Evolutionary conservation across 2,888 invertebrate genomes (phyloP).

Genomic region (Rotaria socialis): DNA sequence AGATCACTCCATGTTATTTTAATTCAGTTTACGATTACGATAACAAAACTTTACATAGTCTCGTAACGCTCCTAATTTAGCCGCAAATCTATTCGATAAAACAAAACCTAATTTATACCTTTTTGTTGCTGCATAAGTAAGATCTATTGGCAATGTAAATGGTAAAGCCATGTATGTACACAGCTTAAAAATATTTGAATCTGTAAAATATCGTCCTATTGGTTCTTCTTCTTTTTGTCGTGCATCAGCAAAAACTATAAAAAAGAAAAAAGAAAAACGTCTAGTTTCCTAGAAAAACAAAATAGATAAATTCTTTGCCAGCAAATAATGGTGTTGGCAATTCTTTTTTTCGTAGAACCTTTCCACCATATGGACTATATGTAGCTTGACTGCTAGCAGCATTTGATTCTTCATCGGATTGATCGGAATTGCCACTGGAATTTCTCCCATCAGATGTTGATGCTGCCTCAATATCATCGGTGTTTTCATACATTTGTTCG

Average conservation of each 20-base stretch:
- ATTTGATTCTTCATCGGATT: neutral
- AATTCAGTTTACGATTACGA: too few species aligned
- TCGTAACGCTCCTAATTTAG: too few species aligned
- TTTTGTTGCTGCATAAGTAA: constrained; percentile 1
- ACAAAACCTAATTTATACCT: neutral
- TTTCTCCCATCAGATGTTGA: neutral
- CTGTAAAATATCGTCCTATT: neutral
- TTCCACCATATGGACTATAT: constrained; percentile 7
- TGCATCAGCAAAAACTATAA: neutral
- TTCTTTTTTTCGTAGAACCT: neutral
- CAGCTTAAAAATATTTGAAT: neutral
- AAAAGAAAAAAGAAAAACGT: neutral
- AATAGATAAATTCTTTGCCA: neutral
- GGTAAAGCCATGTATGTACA: constrained; percentile 10
- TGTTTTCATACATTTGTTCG: neutral
- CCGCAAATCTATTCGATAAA: too few species aligned
- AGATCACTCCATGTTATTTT: neutral
- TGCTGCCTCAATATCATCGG: neutral
- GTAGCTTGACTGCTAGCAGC: neutral
- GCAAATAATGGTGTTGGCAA: constrained; percentile 7
- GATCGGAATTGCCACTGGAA: neutral
- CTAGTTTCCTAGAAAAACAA: neutral
- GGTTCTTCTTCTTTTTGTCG: neutral
- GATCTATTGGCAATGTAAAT: constrained; percentile 10
- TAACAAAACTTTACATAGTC: too few species aligned